These are phyloP conservation scores for Furcifer pardalis DNA, from an alignment of 2,797 vertebrate genomes.

Conservation along the genomic window DNA sequence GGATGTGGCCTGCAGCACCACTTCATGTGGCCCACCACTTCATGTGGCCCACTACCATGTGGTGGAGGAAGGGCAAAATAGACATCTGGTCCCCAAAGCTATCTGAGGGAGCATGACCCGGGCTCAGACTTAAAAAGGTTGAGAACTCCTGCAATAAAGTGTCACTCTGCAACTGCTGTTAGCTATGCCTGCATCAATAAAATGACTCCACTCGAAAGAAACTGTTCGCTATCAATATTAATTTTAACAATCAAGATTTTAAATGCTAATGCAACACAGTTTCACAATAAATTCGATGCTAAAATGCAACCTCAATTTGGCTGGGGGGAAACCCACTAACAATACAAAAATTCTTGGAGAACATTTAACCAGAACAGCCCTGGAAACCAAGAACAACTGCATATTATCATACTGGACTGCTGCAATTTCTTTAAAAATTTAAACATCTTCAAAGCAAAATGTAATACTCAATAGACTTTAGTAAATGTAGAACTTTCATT, in stretches of 20 bases:
- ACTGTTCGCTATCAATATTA: slow-evolving; percentile 10
- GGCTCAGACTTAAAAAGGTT: no score
- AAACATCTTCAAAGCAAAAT: neutral
- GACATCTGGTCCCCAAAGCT: no score
- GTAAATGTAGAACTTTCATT: neutral
- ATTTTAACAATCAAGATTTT: neutral
- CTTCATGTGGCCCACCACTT: no score
- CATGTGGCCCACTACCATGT: no score
- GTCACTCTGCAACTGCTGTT: neutral
- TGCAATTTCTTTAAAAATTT: neutral
- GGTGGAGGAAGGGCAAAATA: no score
- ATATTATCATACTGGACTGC: neutral
- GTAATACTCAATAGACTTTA: neutral
- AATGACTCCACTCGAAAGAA: neutral
- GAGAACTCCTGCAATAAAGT: neutral
- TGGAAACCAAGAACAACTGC: neutral
- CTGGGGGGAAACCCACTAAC: neutral
- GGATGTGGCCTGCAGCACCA: no score
- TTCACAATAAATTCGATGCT: neutral
- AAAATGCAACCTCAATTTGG: neutral
- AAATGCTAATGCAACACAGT: neutral
- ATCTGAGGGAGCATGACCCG: no score
- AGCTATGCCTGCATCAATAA: neutral
- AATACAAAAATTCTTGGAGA: neutral
- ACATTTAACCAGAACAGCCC: neutral